Evolutionary conservation across 2,888 invertebrate species (phyloP), one percentile per base, ranked within the genome.

Genomic region (Cistogaster globosa): DNA sequence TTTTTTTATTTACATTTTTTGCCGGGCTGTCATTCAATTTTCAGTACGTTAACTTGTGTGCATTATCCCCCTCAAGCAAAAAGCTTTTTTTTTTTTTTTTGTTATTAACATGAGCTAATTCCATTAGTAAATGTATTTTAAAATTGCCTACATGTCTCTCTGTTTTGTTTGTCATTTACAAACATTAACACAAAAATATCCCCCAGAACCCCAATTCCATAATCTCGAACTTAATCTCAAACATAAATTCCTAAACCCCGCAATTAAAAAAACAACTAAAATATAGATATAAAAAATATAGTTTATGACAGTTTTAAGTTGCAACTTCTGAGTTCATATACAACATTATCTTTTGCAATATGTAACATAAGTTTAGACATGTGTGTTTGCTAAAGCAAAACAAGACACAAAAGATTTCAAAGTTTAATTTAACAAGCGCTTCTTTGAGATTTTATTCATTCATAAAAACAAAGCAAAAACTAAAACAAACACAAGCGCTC

Each of bases 91-190:
- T 71, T 36, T 71, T 60, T 22, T 57, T 57, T 26, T 38, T 69
- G 26, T 72, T 60, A 83, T 72, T 45, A 83, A 83, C 51, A 67
- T 83, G 72, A 83, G 72, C 83, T 83, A 83, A 83, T 83, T 83
- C 55, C 67, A 83, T 83, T 78, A 78, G 32, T 20, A 72, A 67
- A 67, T 60, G 42, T 71, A 58, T 45, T 20, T 83, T 79, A 72
- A 58, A 83, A 83, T 71, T 77, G 71, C 45, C 81, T 63, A 45
- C 36, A 57, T 58, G 67, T 58, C 65, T 65, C 36, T 68, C 67
- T 51, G 48, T 4, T 18, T 53, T 68, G 22, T 6, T 60, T 22
- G 38, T 1, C 38, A 51, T 48, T 0, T 20, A 14, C 38, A 48
- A 58, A 51, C 48, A 76, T 67, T 14, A 67, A 48, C 45, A 42